phyloP scores from a whole-genome alignment of 2,888 invertebrate genomes.

The Pogonocherus hispidulus region DNA sequence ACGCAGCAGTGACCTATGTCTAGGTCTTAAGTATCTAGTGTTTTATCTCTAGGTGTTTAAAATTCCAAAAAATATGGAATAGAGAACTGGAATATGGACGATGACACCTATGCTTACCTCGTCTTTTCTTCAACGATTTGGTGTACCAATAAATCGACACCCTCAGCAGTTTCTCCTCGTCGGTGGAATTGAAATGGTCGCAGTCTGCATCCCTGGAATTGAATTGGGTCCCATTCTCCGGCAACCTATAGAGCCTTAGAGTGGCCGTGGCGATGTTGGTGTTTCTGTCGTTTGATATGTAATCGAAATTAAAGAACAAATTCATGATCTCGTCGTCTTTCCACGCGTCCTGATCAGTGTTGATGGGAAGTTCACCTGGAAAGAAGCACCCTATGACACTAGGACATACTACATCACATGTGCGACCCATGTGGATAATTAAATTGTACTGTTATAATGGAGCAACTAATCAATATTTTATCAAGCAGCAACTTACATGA shows the following conservation, averaged over 20 bases:
- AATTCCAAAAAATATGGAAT: too few relatives aligned
- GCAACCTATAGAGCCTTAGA: conserved; percentile 70
- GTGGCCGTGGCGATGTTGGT: conserved; percentile 71
- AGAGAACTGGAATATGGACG: too few relatives aligned
- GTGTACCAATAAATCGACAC: conserved; percentile 75
- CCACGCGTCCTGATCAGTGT: conserved; percentile 73
- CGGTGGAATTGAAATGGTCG: conserved; percentile 54
- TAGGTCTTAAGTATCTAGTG: too few relatives aligned
- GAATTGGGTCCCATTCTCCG: conserved; percentile 61
- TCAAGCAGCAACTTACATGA: conserved; percentile 59
- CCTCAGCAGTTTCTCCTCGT: conserved; percentile 72
- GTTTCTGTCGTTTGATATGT: conserved; percentile 66
- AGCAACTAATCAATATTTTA: background rate
- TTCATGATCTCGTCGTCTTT: conserved; percentile 71
- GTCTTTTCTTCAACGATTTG: conserved; percentile 71
- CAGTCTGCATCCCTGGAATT: conserved; percentile 50
- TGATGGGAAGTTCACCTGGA: conserved; percentile 71
- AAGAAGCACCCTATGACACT: background rate
- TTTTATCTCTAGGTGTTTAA: too few relatives aligned
- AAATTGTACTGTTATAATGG: background rate
- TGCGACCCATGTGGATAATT: too few relatives aligned
- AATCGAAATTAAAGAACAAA: conserved; percentile 72
- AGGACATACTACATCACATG: too few relatives aligned
- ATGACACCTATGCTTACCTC: too few relatives aligned
- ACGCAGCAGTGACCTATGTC: too few relatives aligned